Evolutionary conservation across 2,113 vertebrate genomes (phyloP), one percentile per base, ranked within the genome.

Genomic region (Seriola aureovittata): DNA sequence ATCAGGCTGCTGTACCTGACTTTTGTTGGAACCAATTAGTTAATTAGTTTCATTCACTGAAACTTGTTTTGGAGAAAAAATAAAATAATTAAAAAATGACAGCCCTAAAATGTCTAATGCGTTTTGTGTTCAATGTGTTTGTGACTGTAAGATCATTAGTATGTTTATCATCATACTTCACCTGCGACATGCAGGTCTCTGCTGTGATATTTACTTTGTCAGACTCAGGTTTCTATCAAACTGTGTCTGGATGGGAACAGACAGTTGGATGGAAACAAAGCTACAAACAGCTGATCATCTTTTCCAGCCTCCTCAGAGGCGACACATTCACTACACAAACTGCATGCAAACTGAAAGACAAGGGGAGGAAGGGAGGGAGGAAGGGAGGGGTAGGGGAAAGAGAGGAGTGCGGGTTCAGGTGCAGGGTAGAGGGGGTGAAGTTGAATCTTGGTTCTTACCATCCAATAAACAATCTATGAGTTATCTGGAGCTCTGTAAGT

Each of bases 381-480:
- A 17, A 32, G 58, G 40, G 2, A 34, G n/a, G 13, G 40, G 57
- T 0, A 6, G 29, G 60, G 48, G 1, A 57, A 9, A n/a, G 59
- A 17, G 52, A 42, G 8, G 50, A 40, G 32, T 38, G 70, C 0
- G 11, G 77, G 68, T 44, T 68, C 10, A n/a, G 57, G 42, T 73
- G 44, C 36, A 62, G 59, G 76, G 63, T 23, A 21, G 38, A 62
- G 69, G 70, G 71, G 74, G 69, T 54, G 52, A 75, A 70, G 78
- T 40, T 57, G 55, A 90, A 85, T 72, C 66, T 78, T 44, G 77
- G 87, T 84, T 88, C 92, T 95, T 94, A 94, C 93, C 92, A 93
- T 92, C 86, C 60, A 69, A 76, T 85, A 72, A 90, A 60, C 72
- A 88, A 87, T 75, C 70, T 85, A 91, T 29, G 58, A 59, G 60